Conservation (phyloP, 2,797 vertebrate genomes). For the Chaetodon trifasciatus region DNA sequence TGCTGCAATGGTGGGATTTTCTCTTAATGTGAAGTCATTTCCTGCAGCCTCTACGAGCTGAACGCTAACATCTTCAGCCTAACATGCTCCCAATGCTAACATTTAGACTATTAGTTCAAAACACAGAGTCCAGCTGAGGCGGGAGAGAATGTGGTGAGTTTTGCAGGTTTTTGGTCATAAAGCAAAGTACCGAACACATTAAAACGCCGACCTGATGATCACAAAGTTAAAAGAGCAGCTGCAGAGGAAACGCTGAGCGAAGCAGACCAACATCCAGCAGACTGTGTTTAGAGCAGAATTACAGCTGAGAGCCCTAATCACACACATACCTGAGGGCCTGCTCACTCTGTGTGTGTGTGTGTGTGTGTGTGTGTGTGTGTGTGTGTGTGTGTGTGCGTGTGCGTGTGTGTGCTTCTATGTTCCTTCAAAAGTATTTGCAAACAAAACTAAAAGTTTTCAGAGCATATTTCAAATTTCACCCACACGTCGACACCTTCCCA, state of each 20-base stretch:
- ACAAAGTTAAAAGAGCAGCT: not conserved
- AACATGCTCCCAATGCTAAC: no score
- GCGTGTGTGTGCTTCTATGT: not conserved
- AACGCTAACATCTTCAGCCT: no score
- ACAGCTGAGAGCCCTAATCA: constrained; percentile 25
- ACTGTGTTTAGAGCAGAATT: not conserved
- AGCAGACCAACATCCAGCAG: constrained; percentile 1
- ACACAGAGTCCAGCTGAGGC: no score
- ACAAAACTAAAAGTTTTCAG: not conserved
- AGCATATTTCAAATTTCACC: not conserved
- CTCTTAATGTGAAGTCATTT: no score
- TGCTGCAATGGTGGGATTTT: no score
- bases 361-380: not conserved
- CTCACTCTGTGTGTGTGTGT: constrained; percentile 8
- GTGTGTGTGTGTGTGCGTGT: not conserved
- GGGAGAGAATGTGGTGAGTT: no score
- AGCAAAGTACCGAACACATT: no score
- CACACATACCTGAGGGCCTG: constrained; percentile 33
- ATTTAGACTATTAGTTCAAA: no score
- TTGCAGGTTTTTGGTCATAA: no score
- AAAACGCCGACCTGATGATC: no score
- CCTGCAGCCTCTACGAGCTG: no score
- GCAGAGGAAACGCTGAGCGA: not conserved
- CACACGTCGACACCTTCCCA: not conserved
- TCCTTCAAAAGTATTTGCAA: not conserved